These are phyloP conservation scores for Aricia artaxerxes DNA, from an alignment of 2,888 invertebrate species.

Conservation along the genomic window DNA sequence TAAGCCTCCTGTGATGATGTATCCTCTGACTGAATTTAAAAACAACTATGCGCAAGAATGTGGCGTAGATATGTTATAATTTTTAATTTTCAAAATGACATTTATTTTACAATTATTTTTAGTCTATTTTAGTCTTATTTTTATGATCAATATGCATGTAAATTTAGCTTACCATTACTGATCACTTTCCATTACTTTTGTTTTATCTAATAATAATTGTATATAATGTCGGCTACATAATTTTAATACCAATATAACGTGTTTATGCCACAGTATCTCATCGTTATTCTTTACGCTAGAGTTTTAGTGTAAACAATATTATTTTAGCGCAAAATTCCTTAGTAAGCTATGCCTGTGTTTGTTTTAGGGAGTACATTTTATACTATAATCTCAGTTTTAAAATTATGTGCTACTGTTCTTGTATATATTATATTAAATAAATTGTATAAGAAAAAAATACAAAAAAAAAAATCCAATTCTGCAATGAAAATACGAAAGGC, in stretches of 20 bases:
- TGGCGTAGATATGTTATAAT: slow-evolving; percentile 40
- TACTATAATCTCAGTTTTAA: slow-evolving; percentile 26
- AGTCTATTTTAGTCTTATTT: slow-evolving; percentile 16
- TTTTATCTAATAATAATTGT: slow-evolving; percentile 13
- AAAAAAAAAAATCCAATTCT: slow-evolving; percentile 34
- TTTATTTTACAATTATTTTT: slow-evolving; percentile 39
- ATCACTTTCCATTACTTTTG: slow-evolving; percentile 11
- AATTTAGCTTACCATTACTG: slow-evolving; percentile 15
- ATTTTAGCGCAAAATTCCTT: slow-evolving; percentile 25
- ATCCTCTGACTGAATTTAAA: slow-evolving; percentile 52
- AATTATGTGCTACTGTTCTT: slow-evolving; percentile 24
- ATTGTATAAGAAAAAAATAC: slow-evolving; percentile 39
- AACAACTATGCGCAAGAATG: slow-evolving; percentile 41
- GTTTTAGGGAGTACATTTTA: background rate
- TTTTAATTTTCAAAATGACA: slow-evolving; percentile 53
- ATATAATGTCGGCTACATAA: slow-evolving; percentile 1
- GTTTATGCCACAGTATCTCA: slow-evolving; percentile 22
- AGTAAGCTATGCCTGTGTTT: slow-evolving; percentile 10
- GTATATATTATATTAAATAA: slow-evolving; percentile 26
- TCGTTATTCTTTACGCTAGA: slow-evolving; percentile 1
- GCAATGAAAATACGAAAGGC: slow-evolving; percentile 41
- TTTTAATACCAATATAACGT: background rate
- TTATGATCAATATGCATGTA: slow-evolving; percentile 23
- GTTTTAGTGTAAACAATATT: background rate
- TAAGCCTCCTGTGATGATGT: slow-evolving; percentile 71